These are phyloP conservation scores for Nemopilema nomurai DNA, from an alignment of 30 jellyfish, hydroid and myxozoan species.

Conservation along the genomic window DNA sequence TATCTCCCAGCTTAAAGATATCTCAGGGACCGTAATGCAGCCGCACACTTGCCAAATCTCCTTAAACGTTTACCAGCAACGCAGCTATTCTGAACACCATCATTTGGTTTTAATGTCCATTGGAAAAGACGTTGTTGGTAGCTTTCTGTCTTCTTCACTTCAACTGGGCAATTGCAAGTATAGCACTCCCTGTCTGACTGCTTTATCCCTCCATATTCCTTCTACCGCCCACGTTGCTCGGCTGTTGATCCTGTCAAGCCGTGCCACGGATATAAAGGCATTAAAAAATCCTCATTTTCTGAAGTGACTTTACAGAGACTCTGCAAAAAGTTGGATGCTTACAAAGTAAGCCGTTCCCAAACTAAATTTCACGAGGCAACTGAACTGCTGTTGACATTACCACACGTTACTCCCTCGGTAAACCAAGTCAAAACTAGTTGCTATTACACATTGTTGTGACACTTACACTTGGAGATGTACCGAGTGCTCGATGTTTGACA, in stretches of 20 bases:
- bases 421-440: neutral
- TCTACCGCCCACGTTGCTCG: neutral
- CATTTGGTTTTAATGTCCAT: neutral
- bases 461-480: too few relatives aligned
- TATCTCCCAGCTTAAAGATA: constrained; percentile 16
- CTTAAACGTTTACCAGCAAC: neutral
- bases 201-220: constrained; percentile 1
- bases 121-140: constrained; percentile 1
- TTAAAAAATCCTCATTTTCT: neutral
- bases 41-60: constrained; percentile 22
- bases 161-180: neutral
- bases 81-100: neutral
- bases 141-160: constrained; percentile 34
- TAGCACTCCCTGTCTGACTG: constrained; percentile 17
- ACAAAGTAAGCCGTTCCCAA: neutral
- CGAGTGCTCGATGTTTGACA: too few relatives aligned
- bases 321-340: neutral
- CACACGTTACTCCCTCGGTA: neutral
- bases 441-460: too few relatives aligned
- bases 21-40: constrained; percentile 1
- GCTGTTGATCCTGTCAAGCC: constrained; percentile 6
- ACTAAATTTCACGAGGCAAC: neutral
- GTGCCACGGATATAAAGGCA: neutral
- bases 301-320: neutral
- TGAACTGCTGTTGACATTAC: neutral